Conservation (phyloP, 2,797 vertebrate species). For the Trachops cirrhosus region DNA sequence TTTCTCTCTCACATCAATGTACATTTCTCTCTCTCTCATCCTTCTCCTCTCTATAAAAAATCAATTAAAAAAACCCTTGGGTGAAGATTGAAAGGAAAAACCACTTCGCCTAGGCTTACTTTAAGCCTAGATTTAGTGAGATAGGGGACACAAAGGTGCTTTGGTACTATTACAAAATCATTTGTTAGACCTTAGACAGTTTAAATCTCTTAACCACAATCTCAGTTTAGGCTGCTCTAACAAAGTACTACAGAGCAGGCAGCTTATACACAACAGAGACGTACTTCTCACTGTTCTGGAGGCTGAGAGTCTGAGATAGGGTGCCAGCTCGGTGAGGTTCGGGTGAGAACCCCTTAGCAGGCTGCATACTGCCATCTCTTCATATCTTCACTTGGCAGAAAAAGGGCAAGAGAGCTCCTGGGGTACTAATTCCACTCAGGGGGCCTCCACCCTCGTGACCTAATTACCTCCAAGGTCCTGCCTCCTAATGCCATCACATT, state of each 20-base stretch:
- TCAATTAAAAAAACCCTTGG: not conserved
- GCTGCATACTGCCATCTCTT: not conserved
- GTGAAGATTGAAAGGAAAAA: not conserved
- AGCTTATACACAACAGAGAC: not conserved
- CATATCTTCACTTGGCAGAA: not conserved
- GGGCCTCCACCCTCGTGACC: not conserved
- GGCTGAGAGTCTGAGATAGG: not conserved
- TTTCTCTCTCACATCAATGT: not conserved
- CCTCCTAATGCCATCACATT: not conserved
- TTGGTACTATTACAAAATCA: not conserved
- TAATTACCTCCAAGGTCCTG: not conserved
- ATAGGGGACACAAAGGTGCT: not conserved
- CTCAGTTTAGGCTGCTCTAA: not conserved
- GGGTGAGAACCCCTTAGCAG: not conserved
- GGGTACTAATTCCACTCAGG: not conserved
- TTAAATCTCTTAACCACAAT: not conserved
- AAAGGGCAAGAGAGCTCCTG: not conserved
- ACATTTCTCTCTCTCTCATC: not conserved
- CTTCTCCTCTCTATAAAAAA: not conserved
- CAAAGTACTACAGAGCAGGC: not conserved
- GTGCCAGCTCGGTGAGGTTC: not conserved
- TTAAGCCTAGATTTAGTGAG: not conserved
- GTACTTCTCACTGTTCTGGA: not conserved
- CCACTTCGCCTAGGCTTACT: not conserved
- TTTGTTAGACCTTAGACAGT: not conserved